Evolutionary conservation across 2,797 vertebrate species (phyloP).

Genomic region (Fratercula arctica): DNA sequence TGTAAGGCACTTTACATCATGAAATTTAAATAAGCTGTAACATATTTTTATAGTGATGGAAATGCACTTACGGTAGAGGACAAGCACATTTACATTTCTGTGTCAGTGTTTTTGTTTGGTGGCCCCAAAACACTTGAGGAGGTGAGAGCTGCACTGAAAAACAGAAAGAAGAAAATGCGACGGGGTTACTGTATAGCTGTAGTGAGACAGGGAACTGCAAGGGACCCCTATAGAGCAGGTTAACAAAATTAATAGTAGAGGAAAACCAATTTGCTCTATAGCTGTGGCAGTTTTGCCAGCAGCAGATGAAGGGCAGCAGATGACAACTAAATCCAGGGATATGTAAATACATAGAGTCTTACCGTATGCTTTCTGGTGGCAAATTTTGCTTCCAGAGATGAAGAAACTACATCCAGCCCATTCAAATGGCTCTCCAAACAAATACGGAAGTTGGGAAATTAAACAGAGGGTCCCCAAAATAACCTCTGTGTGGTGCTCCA

Average conservation of each 20-base stretch:
- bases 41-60: neutral
- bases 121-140: neutral
- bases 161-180: neutral
- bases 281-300: neutral
- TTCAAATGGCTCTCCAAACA: neutral
- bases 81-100: neutral
- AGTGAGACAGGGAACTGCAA: neutral
- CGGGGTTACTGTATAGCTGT: neutral
- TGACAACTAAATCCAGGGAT: neutral
- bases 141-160: neutral
- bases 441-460: neutral
- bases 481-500: neutral
- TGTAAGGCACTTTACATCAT: neutral
- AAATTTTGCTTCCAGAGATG: neutral
- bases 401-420: neutral
- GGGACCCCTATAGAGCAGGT: neutral
- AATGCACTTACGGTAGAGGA: neutral
- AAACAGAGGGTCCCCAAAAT: neutral
- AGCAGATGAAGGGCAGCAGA: neutral
- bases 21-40: constrained; percentile 4
- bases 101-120: neutral
- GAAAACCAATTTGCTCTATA: neutral
- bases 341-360: neutral
- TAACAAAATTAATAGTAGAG: neutral
- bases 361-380: neutral